These are phyloP conservation scores for Leptinotarsa lineolata DNA, from an alignment of 1,140 invertebrate species.

Conservation along the genomic window DNA sequence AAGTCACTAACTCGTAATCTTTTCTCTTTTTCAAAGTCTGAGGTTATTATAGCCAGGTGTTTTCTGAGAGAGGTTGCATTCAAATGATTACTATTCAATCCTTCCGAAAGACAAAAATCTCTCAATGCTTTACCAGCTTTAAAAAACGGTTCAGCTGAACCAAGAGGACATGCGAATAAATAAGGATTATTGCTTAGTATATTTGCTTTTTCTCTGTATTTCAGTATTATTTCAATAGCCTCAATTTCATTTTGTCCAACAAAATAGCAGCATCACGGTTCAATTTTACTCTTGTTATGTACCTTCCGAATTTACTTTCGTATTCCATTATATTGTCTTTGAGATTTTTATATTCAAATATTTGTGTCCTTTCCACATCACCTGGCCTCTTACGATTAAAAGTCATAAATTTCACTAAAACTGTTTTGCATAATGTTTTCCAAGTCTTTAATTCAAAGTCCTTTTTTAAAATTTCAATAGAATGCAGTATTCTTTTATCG, in stretches of 20 bases:
- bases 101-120: conserved; percentile 12
- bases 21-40: conserved; percentile 13
- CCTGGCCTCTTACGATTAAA: conserved; percentile 23
- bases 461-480: not conserved
- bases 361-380: conserved; percentile 19
- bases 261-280: not conserved
- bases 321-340: conserved; percentile 9
- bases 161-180: conserved; percentile 13
- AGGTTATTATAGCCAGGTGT: conserved; percentile 16
- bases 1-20: conserved; percentile 7
- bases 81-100: conserved; percentile 13
- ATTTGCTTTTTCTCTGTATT: conserved; percentile 15
- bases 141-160: conserved; percentile 10
- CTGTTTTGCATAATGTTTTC: conserved; percentile 1
- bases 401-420: conserved; percentile 13
- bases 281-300: conserved; percentile 18
- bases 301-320: conserved; percentile 3
- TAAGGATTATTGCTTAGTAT: conserved; percentile 14
- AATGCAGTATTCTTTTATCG: not conserved
- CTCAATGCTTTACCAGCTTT: not conserved
- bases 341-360: conserved; percentile 18
- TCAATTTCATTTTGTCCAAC: not conserved
- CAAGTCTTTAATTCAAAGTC: conserved; percentile 13
- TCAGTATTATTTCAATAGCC: conserved; percentile 13
- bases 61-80: conserved; percentile 20